phyloP scores from a whole-genome alignment of 2,113 vertebrate species.

The Apodemus speciosus region DNA sequence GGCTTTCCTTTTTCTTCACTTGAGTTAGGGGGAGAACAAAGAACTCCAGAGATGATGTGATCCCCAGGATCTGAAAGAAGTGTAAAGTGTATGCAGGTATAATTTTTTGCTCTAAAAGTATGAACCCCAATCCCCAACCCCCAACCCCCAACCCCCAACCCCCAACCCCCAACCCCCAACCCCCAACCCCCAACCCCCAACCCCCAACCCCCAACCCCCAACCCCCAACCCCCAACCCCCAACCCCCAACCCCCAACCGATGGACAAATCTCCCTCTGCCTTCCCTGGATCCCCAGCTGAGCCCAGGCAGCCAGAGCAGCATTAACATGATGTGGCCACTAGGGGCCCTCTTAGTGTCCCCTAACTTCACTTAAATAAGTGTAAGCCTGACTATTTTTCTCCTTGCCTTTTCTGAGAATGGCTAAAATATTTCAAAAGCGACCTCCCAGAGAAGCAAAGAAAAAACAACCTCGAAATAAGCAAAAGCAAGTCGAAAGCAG shows the following conservation, averaged over 20 bases:
- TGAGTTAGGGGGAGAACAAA: neutral
- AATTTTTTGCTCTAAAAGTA: neutral
- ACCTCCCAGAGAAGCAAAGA: conserved; percentile 45
- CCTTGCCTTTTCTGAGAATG: conserved; percentile 37
- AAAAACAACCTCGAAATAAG: conserved; percentile 38
- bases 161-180: neutral
- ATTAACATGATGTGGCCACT: conserved; percentile 21
- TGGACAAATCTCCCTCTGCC: neutral
- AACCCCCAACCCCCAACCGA: neutral
- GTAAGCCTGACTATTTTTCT: neutral
- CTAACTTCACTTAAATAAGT: neutral
- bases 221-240: neutral
- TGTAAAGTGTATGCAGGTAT: neutral
- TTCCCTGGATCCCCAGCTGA: neutral
- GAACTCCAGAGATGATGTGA: neutral
- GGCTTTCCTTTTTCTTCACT: conserved; percentile 44
- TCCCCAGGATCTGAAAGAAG: conserved; percentile 2
- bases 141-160: neutral
- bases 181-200: neutral
- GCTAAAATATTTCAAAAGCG: conserved; percentile 29
- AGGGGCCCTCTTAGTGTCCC: neutral
- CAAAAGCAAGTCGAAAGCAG: conserved; percentile 33
- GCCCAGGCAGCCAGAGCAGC: neutral
- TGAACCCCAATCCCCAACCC: neutral
- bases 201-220: neutral